Evolutionary conservation across 2,888 invertebrate species (phyloP).

Genomic region (Apantesis nais): DNA sequence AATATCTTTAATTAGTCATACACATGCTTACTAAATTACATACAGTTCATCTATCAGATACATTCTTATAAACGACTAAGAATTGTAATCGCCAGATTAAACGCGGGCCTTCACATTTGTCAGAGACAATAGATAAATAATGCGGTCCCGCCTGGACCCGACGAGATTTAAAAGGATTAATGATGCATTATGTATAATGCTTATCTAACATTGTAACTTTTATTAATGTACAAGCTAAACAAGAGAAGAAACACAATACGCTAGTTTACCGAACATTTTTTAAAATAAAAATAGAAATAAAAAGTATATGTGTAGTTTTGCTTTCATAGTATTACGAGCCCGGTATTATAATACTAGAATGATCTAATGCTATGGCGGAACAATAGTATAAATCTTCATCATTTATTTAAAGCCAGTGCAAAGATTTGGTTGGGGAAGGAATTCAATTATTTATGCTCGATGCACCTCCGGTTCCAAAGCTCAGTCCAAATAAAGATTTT

Average conservation of each 20-base stretch:
- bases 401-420: slow-evolving; percentile 37
- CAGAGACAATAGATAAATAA: slow-evolving; percentile 51
- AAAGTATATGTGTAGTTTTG: slow-evolving; percentile 16
- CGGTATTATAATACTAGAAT: too few species aligned
- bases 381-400: slow-evolving; percentile 22
- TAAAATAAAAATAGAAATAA: background rate
- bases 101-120: slow-evolving; percentile 33
- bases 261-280: slow-evolving; percentile 12
- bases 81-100: slow-evolving; percentile 46
- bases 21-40: slow-evolving; percentile 24
- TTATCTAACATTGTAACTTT: slow-evolving; percentile 37
- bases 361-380: too few species aligned
- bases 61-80: slow-evolving; percentile 36
- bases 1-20: slow-evolving; percentile 18
- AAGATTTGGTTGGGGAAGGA: slow-evolving; percentile 38
- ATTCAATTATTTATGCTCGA: slow-evolving; percentile 38
- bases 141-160: slow-evolving; percentile 43
- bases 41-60: slow-evolving; percentile 27
- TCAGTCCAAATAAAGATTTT: slow-evolving; percentile 44
- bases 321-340: slow-evolving; percentile 20
- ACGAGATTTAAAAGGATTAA: slow-evolving; percentile 47
- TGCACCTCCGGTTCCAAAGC: slow-evolving; percentile 36
- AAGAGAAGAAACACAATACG: slow-evolving; percentile 26
- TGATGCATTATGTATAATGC: slow-evolving; percentile 49
- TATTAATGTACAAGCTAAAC: slow-evolving; percentile 30